phyloP scores from a whole-genome alignment of 2,113 vertebrate genomes.

The Pollimyrus isidori region DNA sequence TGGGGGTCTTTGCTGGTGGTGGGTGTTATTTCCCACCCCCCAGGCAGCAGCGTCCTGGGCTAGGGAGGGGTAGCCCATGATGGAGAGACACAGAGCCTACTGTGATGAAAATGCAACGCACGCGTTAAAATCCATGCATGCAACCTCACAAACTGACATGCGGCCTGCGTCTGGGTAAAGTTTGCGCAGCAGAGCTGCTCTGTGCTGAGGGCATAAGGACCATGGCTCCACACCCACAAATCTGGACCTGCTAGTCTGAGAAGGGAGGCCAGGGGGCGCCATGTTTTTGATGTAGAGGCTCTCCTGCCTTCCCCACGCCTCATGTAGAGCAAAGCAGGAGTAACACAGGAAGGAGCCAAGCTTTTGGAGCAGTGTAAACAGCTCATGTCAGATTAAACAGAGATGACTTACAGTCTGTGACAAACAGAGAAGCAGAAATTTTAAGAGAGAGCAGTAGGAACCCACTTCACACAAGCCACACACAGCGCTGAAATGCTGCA shows the following conservation, averaged over 20 bases:
- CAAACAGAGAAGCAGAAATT: not conserved
- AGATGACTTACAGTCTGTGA: not conserved
- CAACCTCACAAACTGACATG: not conserved
- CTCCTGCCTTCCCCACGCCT: not conserved
- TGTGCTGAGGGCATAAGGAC: not conserved
- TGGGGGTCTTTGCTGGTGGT: slow-evolving; percentile 28
- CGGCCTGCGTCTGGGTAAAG: not conserved
- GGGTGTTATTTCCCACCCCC: slow-evolving; percentile 14
- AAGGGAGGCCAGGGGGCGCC: not conserved
- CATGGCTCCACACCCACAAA: not conserved
- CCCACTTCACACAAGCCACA: not conserved
- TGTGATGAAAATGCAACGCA: not conserved
- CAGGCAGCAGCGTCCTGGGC: slow-evolving; percentile 3
- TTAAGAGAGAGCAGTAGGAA: not conserved
- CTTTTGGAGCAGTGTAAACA: not conserved
- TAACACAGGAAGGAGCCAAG: not conserved
- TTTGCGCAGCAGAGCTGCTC: not conserved
- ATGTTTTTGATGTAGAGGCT: not conserved
- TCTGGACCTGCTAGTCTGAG: not conserved
- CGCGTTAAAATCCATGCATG: not conserved
- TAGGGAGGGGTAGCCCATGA: not conserved
- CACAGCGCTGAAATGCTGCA: not conserved
- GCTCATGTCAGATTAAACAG: not conserved
- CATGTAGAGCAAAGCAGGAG: not conserved
- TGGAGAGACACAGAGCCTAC: not conserved